A percentile compares a stretch with the other conserved stretches of the same genome.
These are phyloP conservation scores for Psylliodes chrysocephalus DNA, from an alignment of 2,888 invertebrate genomes.

Conservation along the genomic window DNA sequence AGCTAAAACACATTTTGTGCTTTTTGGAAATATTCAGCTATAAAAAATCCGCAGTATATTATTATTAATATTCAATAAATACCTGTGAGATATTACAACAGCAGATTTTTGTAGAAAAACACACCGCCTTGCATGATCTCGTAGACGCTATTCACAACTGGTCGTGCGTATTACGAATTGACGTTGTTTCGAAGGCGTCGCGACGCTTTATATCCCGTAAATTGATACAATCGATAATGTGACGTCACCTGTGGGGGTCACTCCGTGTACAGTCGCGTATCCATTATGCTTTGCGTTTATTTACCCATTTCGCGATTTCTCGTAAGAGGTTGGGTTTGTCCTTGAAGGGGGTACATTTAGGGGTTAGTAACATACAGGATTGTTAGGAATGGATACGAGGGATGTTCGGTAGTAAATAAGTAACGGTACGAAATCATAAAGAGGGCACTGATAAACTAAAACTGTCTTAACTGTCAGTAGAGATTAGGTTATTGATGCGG, in stretches of 20 bases:
- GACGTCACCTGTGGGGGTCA: conserved; percentile 37
- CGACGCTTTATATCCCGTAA: conserved; percentile 18
- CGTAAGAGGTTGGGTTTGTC: neutral
- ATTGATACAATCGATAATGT: conserved; percentile 23
- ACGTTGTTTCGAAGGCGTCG: conserved; percentile 14
- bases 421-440: no score
- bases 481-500: no score
- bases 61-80: no score
- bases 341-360: neutral
- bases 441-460: no score
- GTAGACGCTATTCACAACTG: neutral
- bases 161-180: neutral
- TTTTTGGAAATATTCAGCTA: no score
- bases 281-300: neutral
- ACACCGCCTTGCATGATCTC: conserved; percentile 4
- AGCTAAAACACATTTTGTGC: no score
- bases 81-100: neutral
- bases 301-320: neutral
- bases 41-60: no score
- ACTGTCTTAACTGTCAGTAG: no score
- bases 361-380: neutral
- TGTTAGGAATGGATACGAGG: no score
- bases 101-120: neutral
- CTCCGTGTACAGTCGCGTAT: conserved; percentile 33
- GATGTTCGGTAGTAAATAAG: no score